Percentiles rank a stretch among this genome's conserved stretches.
Conservation (phyloP, 2,888 invertebrate genomes). For the Spatulosminthurus flaviceps region DNA sequence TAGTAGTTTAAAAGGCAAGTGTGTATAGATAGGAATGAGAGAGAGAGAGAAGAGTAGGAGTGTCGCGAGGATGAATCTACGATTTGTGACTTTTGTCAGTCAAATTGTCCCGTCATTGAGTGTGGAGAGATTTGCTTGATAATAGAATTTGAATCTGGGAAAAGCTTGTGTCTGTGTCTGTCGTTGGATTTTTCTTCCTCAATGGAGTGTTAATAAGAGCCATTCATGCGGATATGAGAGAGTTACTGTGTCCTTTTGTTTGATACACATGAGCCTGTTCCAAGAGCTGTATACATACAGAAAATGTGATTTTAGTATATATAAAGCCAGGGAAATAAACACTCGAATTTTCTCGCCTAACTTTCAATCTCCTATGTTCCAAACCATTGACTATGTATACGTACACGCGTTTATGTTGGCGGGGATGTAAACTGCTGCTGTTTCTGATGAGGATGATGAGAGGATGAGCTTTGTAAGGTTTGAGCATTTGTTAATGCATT, state of each 20-base stretch:
- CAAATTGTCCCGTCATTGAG: conserved; percentile 18
- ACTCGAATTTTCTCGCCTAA: not conserved
- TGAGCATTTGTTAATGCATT: no score
- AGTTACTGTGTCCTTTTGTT: not conserved
- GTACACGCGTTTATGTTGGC: no score
- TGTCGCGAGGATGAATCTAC: conserved; percentile 14
- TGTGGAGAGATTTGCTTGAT: conserved; percentile 5
- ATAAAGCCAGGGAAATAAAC: conserved; percentile 4
- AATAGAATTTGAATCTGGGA: conserved; percentile 18
- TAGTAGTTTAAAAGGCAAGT: not conserved
- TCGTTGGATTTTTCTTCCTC: not conserved
- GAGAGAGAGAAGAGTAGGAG: not conserved
- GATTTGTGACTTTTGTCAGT: conserved; percentile 13
- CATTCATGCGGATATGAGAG: conserved; percentile 14
- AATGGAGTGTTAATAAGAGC: conserved; percentile 11
- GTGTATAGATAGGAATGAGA: not conserved
- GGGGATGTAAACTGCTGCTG: not conserved
- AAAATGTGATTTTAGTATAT: no score
- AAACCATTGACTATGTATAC: not conserved
- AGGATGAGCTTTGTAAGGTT: not conserved
- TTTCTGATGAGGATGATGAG: not conserved
- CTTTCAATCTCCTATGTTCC: not conserved
- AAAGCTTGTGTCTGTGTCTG: not conserved
- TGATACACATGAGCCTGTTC: not conserved
- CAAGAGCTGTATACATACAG: not conserved